Percentiles rank a stretch among this genome's conserved stretches.
These are phyloP conservation scores for Whitmania pigra DNA, from an alignment of 1,140 invertebrate genomes.

Conservation along the genomic window DNA sequence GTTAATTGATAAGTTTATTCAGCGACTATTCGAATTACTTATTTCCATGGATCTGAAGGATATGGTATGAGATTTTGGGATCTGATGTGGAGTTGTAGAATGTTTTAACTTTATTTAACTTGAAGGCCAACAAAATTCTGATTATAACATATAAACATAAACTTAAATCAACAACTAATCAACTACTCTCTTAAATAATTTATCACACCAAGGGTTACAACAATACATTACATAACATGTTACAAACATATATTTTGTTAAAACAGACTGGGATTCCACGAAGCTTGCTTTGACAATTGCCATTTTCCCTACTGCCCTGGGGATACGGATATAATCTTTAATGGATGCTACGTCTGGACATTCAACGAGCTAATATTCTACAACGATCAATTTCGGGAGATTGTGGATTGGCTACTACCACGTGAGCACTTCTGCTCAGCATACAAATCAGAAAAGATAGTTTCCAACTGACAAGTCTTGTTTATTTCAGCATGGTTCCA, in stretches of 20 bases:
- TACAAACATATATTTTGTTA: not conserved
- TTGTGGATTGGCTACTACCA: constrained; percentile 19
- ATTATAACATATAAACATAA: too few relatives aligned
- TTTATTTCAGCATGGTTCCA: constrained; percentile 11
- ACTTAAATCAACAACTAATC: too few relatives aligned
- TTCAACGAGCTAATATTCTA: constrained; percentile 16
- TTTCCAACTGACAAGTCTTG: not conserved
- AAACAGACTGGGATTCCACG: constrained; percentile 17
- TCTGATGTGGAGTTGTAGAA: too few relatives aligned
- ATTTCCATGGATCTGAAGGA: too few relatives aligned
- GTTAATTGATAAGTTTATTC: too few relatives aligned
- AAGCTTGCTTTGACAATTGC: constrained; percentile 24
- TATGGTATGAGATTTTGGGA: too few relatives aligned
- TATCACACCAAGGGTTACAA: not conserved
- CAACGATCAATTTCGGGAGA: constrained; percentile 19
- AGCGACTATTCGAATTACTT: too few relatives aligned
- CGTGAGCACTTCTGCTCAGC: not conserved
- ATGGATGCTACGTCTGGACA: constrained; percentile 19
- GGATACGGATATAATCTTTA: constrained; percentile 12
- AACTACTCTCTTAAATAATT: too few relatives aligned
- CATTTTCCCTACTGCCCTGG: constrained; percentile 18
- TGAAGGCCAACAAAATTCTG: too few relatives aligned
- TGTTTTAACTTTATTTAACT: too few relatives aligned
- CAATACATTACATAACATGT: not conserved
- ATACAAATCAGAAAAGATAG: not conserved